These are phyloP conservation scores for Periparus ater DNA, from an alignment of 2,797 vertebrate species.

Conservation along the genomic window DNA sequence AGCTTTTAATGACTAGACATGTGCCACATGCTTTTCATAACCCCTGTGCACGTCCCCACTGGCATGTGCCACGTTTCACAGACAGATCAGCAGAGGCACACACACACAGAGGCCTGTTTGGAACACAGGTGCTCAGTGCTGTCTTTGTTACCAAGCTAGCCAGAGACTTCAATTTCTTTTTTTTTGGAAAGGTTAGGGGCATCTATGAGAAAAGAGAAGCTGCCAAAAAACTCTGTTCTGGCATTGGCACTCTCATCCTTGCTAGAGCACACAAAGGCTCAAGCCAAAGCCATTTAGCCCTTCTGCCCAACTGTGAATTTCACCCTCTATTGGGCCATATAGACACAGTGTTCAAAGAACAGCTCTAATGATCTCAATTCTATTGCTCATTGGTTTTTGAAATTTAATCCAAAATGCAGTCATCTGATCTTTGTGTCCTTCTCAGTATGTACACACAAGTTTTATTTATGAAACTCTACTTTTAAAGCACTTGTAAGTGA, in stretches of 20 bases:
- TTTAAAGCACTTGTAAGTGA: neutral
- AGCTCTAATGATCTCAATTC: neutral
- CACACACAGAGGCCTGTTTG: neutral
- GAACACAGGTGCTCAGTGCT: neutral
- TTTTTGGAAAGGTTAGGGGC: neutral
- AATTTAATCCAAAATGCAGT: neutral
- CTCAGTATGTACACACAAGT: neutral
- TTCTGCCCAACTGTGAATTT: neutral
- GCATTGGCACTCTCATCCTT: neutral
- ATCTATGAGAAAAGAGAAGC: neutral
- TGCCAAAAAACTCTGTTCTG: neutral
- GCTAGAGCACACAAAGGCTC: neutral
- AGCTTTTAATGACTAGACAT: neutral
- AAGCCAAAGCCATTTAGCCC: conserved; percentile 17
- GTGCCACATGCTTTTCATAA: neutral
- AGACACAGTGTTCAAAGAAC: neutral
- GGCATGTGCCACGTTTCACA: neutral
- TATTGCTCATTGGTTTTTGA: neutral
- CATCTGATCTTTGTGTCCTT: neutral
- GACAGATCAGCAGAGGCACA: neutral
- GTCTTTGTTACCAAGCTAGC: neutral
- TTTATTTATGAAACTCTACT: neutral
- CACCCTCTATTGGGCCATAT: neutral
- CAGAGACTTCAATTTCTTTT: neutral
- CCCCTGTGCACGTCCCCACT: neutral